These are phyloP conservation scores for Periophthalmus magnuspinnatus DNA, from an alignment of 2,797 vertebrate species.

Conservation along the genomic window DNA sequence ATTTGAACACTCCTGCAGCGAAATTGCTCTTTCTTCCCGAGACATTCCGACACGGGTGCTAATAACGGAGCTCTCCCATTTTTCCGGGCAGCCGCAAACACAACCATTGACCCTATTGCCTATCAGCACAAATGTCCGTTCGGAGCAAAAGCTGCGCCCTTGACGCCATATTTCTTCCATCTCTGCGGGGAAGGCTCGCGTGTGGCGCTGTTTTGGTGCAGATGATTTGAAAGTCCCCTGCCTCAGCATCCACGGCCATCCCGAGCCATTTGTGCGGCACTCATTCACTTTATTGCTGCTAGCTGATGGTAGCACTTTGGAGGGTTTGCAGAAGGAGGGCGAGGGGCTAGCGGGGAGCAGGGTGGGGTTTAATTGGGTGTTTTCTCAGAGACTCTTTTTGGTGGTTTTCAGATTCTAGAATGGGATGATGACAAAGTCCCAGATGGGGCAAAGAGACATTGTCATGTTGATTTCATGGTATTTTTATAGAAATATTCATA, in stretches of 20 bases:
- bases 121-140: slow-evolving; percentile 50
- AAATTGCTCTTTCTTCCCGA: slow-evolving; percentile 53
- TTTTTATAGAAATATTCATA: too few relatives aligned
- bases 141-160: slow-evolving; percentile 23
- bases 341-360: slow-evolving; percentile 13
- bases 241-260: slow-evolving; percentile 53
- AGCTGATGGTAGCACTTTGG: slow-evolving; percentile 71
- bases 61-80: slow-evolving; percentile 46
- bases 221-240: slow-evolving; percentile 62
- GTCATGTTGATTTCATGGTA: too few relatives aligned
- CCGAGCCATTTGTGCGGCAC: slow-evolving; percentile 52
- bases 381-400: slow-evolving; percentile 30
- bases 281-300: slow-evolving; percentile 63
- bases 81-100: slow-evolving; percentile 33
- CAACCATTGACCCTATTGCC: slow-evolving; percentile 41
- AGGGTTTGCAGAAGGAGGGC: slow-evolving; percentile 52
- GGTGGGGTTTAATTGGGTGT: slow-evolving; percentile 59
- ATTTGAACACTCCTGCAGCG: slow-evolving; percentile 59
- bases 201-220: slow-evolving; percentile 41
- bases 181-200: background rate
- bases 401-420: too few relatives aligned
- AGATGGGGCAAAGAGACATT: too few relatives aligned
- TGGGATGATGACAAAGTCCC: too few relatives aligned
- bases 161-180: slow-evolving; percentile 12
- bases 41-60: slow-evolving; percentile 48